Conservation (phyloP, 2,113 vertebrate species). For the Platichthys stellatus region DNA sequence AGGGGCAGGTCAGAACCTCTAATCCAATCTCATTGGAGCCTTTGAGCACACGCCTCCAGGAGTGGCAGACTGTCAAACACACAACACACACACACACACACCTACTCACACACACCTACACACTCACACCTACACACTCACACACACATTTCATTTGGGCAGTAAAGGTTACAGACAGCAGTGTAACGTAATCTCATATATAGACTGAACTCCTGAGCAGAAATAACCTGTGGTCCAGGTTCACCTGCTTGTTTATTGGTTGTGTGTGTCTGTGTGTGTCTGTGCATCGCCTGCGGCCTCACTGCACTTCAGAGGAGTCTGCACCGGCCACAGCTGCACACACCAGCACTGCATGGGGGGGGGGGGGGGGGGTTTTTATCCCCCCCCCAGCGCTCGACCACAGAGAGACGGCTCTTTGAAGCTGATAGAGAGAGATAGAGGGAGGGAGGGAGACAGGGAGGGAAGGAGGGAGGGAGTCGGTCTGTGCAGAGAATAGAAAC, state of each 20-base stretch:
- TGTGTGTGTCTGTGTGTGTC: constrained; percentile 54
- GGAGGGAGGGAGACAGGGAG: constrained; percentile 23
- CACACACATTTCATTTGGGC: constrained; percentile 31
- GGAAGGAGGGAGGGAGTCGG: background rate
- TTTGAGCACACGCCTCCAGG: constrained; percentile 13
- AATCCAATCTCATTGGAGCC: constrained; percentile 36
- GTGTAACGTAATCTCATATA: constrained; percentile 35
- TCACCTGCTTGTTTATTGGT: constrained; percentile 48
- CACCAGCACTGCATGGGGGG: constrained; percentile 34
- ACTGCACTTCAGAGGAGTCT: constrained; percentile 46
- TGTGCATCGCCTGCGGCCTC: constrained; percentile 17
- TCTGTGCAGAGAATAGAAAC: constrained; percentile 25
- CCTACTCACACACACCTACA: too few species aligned
- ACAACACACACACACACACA: constrained; percentile 13
- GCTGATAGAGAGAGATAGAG: constrained; percentile 70
- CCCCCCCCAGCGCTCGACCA: constrained; percentile 71
- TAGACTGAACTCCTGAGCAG: constrained; percentile 16
- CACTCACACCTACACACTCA: too few species aligned
- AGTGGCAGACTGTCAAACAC: constrained; percentile 19
- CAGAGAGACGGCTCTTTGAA: constrained; percentile 74
- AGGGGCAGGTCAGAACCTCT: constrained; percentile 9
- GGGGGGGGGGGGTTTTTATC: constrained; percentile 62
- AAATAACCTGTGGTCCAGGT: background rate
- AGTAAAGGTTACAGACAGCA: constrained; percentile 31
- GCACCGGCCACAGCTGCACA: constrained; percentile 11